Conservation (phyloP, 2,113 vertebrate species). For the Rousettus leschenaultii region DNA sequence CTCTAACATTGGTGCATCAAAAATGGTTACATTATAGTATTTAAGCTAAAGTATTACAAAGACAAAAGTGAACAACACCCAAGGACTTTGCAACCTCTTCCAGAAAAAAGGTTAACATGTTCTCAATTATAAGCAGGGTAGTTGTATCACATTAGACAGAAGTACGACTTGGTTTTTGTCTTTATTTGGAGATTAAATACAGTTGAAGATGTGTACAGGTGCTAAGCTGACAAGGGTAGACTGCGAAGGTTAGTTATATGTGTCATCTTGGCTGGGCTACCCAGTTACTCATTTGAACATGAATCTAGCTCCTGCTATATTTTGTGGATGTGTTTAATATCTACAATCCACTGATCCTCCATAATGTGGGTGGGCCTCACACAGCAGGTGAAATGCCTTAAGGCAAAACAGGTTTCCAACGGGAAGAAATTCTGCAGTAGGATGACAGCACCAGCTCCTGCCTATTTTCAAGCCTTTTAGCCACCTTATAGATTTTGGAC, state of each 20-base stretch:
- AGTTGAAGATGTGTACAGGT: neutral
- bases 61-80: neutral
- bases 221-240: neutral
- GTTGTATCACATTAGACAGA: neutral
- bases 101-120: neutral
- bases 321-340: neutral
- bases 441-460: neutral
- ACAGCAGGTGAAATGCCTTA: neutral
- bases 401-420: neutral
- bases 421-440: neutral
- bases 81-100: neutral
- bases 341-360: neutral
- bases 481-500: neutral
- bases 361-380: neutral
- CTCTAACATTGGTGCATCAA: neutral
- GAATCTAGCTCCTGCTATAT: neutral
- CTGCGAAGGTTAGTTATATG: neutral
- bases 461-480: neutral
- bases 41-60: neutral
- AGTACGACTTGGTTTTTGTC: neutral
- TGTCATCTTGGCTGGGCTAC: neutral
- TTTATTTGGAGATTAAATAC: neutral
- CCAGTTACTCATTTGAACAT: neutral
- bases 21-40: neutral
- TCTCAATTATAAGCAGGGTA: neutral